Conservation (phyloP, 2,113 vertebrate genomes). For the Gobiocypris rarus region DNA sequence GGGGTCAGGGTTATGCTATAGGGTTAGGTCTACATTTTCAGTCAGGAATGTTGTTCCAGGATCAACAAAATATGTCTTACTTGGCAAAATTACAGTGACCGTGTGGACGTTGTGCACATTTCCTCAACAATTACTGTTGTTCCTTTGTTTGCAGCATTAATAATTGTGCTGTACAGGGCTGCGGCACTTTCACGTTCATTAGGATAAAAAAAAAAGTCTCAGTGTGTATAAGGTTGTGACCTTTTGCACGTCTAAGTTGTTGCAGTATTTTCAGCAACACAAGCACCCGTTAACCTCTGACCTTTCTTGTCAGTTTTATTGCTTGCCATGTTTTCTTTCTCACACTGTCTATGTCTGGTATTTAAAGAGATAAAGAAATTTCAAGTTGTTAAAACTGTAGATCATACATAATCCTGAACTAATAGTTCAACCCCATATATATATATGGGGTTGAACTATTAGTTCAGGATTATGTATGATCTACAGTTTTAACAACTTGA, state of each 20-base stretch:
- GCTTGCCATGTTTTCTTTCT: neutral
- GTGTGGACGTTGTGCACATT: neutral
- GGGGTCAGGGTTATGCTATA: no score
- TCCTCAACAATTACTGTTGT: neutral
- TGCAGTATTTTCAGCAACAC: neutral
- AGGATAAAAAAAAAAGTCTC: neutral
- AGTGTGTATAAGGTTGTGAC: neutral
- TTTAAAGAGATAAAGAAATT: neutral
- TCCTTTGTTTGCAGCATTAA: neutral
- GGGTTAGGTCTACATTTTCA: no score
- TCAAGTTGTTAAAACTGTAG: neutral
- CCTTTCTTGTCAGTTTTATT: neutral
- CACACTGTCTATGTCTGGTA: neutral
- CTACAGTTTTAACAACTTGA: no score
- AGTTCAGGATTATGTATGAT: no score
- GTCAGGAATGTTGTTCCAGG: no score
- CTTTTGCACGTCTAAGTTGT: neutral
- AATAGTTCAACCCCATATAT: neutral
- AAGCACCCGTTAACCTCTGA: neutral
- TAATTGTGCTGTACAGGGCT: neutral
- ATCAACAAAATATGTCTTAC: no score
- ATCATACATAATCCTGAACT: neutral
- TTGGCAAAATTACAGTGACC: no score
- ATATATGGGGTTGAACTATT: no score
- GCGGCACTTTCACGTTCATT: neutral